phyloP scores from a whole-genome alignment of 1,140 invertebrate species.

The Arion vulgaris region DNA sequence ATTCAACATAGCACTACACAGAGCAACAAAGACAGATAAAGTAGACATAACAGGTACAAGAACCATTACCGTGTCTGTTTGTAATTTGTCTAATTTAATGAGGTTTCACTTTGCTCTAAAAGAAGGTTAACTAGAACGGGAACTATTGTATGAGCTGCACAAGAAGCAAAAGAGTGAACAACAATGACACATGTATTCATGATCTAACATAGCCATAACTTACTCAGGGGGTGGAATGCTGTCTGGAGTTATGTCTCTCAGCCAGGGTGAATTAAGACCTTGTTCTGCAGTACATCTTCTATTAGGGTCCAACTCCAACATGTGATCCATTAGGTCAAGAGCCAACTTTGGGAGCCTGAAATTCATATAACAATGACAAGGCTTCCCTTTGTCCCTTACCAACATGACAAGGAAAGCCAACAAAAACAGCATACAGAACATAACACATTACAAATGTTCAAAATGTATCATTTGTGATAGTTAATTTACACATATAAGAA shows the following conservation, averaged over 20 bases:
- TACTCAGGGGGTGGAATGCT: conserved; percentile 80
- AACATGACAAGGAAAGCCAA: neutral
- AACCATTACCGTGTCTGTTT: too few relatives aligned
- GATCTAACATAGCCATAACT: too few relatives aligned
- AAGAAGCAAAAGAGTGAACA: too few relatives aligned
- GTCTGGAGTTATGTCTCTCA: conserved; percentile 91
- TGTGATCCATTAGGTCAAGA: conserved; percentile 94
- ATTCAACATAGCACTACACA: too few relatives aligned
- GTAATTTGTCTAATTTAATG: too few relatives aligned
- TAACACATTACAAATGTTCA: neutral
- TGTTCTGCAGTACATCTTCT: conserved; percentile 94
- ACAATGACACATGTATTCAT: too few relatives aligned
- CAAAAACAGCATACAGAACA: neutral
- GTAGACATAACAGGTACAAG: too few relatives aligned
- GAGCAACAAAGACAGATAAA: too few relatives aligned
- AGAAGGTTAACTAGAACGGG: too few relatives aligned
- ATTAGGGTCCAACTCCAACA: conserved; percentile 96
- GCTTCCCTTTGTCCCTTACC: conserved; percentile 16
- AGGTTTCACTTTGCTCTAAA: too few relatives aligned
- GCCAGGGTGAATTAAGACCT: conserved; percentile 94
- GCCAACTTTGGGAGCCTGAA: conserved; percentile 86
- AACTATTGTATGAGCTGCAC: too few relatives aligned
- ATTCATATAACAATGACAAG: conserved; percentile 39
- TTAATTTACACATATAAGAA: neutral
- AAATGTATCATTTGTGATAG: neutral